These are phyloP conservation scores for Melinopterus prodromus DNA, from an alignment of 2,888 invertebrate species.

Conservation along the genomic window DNA sequence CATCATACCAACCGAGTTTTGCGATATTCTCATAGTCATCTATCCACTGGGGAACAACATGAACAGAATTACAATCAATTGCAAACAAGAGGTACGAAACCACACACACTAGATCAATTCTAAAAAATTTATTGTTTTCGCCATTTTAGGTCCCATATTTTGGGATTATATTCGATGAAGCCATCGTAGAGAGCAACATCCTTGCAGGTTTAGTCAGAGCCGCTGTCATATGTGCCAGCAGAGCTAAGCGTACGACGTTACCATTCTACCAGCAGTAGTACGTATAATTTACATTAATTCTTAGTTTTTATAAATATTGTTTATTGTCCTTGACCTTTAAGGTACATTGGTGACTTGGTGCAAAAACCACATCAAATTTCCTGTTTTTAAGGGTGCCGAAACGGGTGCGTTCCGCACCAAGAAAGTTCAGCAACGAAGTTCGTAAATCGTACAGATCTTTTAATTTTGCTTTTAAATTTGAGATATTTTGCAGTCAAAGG, in stretches of 20 bases:
- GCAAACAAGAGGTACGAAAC: constrained; percentile 80
- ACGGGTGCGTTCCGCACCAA: no score
- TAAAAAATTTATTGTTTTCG: neutral
- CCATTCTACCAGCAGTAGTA: constrained; percentile 92
- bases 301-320: no score
- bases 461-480: no score
- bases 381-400: no score
- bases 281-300: constrained; percentile 56
- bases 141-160: constrained; percentile 81
- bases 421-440: no score
- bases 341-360: no score
- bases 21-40: constrained; percentile 96
- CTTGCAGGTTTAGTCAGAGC: constrained; percentile 88
- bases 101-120: neutral
- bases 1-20: constrained; percentile 98
- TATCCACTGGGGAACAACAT: constrained; percentile 91
- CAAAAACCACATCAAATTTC: no score
- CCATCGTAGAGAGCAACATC: constrained; percentile 75
- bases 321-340: no score
- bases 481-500: no score
- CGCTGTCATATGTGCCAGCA: constrained; percentile 91
- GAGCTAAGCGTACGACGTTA: constrained; percentile 88
- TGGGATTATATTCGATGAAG: constrained; percentile 95
- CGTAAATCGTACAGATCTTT: no score
- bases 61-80: constrained; percentile 86